A percentile compares a stretch with the other conserved stretches of the same genome.
These are phyloP conservation scores for Oscheius onirici DNA, from an alignment of 2,888 invertebrate species.

Conservation along the genomic window DNA sequence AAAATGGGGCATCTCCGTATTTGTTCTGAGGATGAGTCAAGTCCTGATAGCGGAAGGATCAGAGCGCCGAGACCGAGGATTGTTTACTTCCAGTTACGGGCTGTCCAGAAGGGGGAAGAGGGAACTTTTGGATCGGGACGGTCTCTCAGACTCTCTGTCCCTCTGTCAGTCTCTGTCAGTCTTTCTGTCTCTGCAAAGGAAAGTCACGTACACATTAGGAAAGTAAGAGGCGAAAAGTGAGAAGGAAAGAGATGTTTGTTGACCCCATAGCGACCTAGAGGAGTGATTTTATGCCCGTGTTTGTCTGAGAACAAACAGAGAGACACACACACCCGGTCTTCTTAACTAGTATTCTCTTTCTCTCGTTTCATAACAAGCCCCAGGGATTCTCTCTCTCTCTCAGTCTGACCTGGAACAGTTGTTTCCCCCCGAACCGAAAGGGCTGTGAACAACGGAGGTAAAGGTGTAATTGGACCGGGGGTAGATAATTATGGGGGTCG, in stretches of 20 bases:
- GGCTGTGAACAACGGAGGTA: neutral
- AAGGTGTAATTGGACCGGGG: neutral
- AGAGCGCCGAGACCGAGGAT: neutral
- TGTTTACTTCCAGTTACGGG: neutral
- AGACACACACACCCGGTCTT: no score
- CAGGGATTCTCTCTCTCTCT: no score
- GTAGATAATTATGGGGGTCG: neutral
- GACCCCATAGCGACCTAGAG: neutral
- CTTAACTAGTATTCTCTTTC: no score
- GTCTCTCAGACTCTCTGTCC: no score
- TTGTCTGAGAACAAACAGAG: no score
- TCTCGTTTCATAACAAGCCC: neutral
- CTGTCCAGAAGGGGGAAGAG: neutral
- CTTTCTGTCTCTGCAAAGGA: neutral
- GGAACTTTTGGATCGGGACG: neutral
- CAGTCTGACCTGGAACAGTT: neutral
- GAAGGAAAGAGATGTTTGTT: neutral
- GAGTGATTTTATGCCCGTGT: no score
- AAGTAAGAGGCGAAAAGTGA: neutral
- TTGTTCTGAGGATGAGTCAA: no score
- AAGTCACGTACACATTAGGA: neutral
- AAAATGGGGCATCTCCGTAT: no score
- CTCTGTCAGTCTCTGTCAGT: no score
- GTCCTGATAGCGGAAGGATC: neutral
- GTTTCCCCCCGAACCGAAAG: neutral